These are phyloP conservation scores for Lutraria lutraria DNA, from an alignment of 2,888 invertebrate species.

Conservation along the genomic window DNA sequence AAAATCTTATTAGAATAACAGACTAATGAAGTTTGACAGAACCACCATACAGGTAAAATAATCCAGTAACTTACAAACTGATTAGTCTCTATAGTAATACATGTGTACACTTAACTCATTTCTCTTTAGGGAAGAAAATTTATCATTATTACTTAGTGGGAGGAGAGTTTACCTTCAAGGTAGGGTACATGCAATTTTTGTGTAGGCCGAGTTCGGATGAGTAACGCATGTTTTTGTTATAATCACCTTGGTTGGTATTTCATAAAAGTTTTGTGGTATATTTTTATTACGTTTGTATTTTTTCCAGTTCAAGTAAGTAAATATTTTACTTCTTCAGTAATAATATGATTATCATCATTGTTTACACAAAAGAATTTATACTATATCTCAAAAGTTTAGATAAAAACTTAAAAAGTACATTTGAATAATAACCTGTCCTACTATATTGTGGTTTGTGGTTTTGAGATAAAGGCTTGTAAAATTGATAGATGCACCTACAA, in stretches of 20 bases:
- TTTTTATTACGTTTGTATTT: neutral
- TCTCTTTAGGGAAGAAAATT: slow-evolving; percentile 21
- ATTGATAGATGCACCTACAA: neutral
- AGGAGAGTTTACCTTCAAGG: slow-evolving; percentile 25
- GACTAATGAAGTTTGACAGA: slow-evolving; percentile 17
- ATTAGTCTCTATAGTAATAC: neutral
- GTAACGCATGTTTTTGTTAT: slow-evolving; percentile 2
- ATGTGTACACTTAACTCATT: neutral
- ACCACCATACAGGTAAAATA: slow-evolving; percentile 4
- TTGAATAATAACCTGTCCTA: neutral
- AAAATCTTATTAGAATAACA: slow-evolving; percentile 5
- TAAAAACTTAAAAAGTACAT: neutral
- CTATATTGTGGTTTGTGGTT: neutral
- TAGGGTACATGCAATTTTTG: slow-evolving; percentile 18
- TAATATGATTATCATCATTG: neutral
- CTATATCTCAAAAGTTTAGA: neutral
- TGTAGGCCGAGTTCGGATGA: slow-evolving; percentile 37
- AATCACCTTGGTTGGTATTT: neutral
- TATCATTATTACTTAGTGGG: neutral
- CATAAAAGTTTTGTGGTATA: neutral
- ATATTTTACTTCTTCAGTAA: slow-evolving; percentile 1
- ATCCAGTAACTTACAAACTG: neutral
- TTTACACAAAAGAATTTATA: neutral
- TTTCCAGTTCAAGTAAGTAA: neutral
- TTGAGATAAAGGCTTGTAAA: neutral